Conservation (phyloP, 2,888 invertebrate species). For the Isoperla grammatica region DNA sequence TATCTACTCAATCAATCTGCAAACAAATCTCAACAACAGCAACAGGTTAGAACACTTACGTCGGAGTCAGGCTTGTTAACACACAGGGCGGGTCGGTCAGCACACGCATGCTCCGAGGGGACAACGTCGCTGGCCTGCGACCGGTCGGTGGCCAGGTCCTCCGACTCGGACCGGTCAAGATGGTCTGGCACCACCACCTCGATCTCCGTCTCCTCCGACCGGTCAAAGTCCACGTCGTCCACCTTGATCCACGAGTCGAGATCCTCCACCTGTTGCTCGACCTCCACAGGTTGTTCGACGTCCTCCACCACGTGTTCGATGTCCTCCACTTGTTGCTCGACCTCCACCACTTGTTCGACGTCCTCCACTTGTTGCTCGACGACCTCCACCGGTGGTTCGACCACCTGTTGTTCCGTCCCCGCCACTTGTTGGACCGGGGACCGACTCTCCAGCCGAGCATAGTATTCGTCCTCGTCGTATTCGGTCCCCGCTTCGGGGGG, state of each 20-base stretch:
- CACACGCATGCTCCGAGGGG: neutral
- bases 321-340: no score
- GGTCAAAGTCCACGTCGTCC: neutral
- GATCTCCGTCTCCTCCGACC: neutral
- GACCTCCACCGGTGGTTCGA: neutral
- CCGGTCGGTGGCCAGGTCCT: neutral
- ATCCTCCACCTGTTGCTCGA: neutral
- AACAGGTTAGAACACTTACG: neutral
- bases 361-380: neutral
- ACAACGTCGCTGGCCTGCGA: neutral
- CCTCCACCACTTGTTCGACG: no score
- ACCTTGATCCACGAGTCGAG: conserved; percentile 3
- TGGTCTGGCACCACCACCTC: neutral
- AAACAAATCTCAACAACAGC: no score
- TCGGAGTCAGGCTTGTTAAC: neutral
- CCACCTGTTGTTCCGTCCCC: neutral
- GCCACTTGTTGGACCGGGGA: neutral
- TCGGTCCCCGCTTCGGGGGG: neutral
- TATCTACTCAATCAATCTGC: no score
- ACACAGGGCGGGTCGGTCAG: neutral
- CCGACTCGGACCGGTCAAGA: no score
- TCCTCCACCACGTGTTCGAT: no score
- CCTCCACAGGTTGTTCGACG: neutral
- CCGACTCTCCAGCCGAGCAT: neutral
- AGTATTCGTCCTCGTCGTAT: neutral